phyloP scores from a whole-genome alignment of 2,113 vertebrate species.

The Aphyosemion australe region DNA sequence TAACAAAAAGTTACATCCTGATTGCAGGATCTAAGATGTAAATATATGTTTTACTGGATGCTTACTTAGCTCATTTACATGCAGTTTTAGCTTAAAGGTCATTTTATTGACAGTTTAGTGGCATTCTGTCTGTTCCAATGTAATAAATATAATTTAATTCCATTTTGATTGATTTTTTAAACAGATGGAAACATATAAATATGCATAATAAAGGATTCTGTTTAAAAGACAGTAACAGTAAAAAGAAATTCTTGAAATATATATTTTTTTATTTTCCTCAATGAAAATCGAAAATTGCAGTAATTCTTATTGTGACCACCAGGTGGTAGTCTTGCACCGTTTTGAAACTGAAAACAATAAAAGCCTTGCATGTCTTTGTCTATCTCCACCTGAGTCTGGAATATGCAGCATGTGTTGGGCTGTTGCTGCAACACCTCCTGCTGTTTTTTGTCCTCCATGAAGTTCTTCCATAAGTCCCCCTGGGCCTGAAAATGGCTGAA shows the following conservation, averaged over 20 bases:
- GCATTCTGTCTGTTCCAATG: background rate
- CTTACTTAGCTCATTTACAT: background rate
- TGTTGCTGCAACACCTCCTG: no score
- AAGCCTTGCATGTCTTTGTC: constrained; percentile 43
- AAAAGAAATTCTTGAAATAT: no score
- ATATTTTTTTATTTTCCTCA: no score
- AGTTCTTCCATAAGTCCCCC: no score
- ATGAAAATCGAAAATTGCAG: background rate
- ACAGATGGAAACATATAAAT: background rate
- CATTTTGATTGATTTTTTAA: background rate
- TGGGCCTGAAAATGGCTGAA: no score
- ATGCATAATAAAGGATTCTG: no score
- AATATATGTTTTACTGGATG: no score
- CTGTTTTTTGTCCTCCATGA: no score
- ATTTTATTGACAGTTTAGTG: background rate
- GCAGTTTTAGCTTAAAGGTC: background rate
- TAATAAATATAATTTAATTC: background rate
- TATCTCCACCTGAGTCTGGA: background rate
- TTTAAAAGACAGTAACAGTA: no score
- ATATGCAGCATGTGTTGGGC: no score
- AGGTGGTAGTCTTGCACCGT: constrained; percentile 44
- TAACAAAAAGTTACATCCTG: no score
- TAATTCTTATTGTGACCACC: constrained; percentile 47
- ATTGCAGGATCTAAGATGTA: no score
- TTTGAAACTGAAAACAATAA: constrained; percentile 17